Conservation (phyloP, 1,140 invertebrate species). For the Reticulitermes speratus region DNA sequence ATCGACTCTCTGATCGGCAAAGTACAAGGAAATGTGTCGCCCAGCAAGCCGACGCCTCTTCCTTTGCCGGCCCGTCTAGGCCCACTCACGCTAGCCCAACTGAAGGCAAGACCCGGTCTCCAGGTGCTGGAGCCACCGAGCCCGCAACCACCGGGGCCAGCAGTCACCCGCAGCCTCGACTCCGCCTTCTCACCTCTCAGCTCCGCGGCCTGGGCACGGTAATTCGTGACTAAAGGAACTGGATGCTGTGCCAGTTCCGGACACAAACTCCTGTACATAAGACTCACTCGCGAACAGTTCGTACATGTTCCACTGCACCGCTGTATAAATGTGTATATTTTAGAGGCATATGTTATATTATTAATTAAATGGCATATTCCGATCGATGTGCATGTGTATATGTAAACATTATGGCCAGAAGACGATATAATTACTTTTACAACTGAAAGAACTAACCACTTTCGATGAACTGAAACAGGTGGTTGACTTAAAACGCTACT, state of each 20-base stretch:
- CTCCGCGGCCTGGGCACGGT: conserved; percentile 31
- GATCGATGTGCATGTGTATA: background rate
- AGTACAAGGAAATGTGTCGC: conserved; percentile 41
- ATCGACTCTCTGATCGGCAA: conserved; percentile 56
- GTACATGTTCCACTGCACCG: background rate
- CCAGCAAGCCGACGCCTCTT: conserved; percentile 21
- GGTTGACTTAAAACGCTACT: background rate
- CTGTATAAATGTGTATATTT: conserved; percentile 28
- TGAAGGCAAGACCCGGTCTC: background rate
- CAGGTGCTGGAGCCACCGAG: conserved; percentile 46
- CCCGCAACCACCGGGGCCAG: conserved; percentile 44
- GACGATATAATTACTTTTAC: background rate
- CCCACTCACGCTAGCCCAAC: background rate
- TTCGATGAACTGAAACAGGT: background rate
- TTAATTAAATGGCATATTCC: conserved; percentile 11
- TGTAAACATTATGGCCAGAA: background rate
- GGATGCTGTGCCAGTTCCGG: background rate
- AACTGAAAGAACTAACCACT: background rate
- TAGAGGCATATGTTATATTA: background rate
- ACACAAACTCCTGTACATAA: background rate
- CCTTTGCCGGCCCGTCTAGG: background rate
- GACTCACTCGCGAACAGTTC: too few species aligned
- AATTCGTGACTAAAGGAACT: background rate
- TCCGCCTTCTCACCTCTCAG: conserved; percentile 50
- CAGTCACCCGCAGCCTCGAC: conserved; percentile 51